Evolutionary conservation across 1,140 invertebrate genomes (phyloP).

Genomic region (Drosophila simulans): DNA sequence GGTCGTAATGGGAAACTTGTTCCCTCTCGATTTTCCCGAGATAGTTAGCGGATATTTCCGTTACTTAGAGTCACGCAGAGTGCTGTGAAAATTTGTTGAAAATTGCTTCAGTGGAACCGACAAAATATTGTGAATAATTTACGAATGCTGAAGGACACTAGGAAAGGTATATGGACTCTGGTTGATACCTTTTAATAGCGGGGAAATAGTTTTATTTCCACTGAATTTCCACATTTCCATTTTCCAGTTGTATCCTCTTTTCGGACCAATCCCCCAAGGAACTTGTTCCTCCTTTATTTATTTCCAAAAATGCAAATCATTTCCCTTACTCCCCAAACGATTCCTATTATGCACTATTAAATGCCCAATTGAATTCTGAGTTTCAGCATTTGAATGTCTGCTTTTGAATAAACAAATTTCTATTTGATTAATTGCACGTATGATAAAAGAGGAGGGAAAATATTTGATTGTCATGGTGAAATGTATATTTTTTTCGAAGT

Average conservation of each 20-base stretch:
- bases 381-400: slow-evolving; percentile 43
- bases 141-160: not conserved
- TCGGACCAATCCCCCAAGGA: slow-evolving; percentile 6
- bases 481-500: slow-evolving; percentile 14
- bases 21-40: slow-evolving; percentile 4
- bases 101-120: slow-evolving; percentile 17
- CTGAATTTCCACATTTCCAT: slow-evolving; percentile 18
- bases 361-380: slow-evolving; percentile 53
- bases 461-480: slow-evolving; percentile 44
- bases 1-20: slow-evolving; percentile 51
- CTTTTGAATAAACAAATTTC: slow-evolving; percentile 25
- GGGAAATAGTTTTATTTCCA: no score
- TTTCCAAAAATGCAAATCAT: slow-evolving; percentile 52
- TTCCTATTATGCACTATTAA: slow-evolving; percentile 46
- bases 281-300: slow-evolving; percentile 14
- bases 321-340: slow-evolving; percentile 19
- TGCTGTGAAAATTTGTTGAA: slow-evolving; percentile 50
- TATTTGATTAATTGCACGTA: slow-evolving; percentile 44
- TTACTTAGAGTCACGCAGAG: slow-evolving; percentile 47
- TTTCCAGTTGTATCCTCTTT: not conserved
- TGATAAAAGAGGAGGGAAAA: slow-evolving; percentile 15
- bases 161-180: not conserved
- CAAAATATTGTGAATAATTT: slow-evolving; percentile 26
- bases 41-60: slow-evolving; percentile 28
- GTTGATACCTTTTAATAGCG: no score